Percentiles rank a stretch among this genome's conserved stretches.
These are phyloP conservation scores for Prunella strophiata DNA, from an alignment of 2,797 vertebrate genomes.

Conservation along the genomic window DNA sequence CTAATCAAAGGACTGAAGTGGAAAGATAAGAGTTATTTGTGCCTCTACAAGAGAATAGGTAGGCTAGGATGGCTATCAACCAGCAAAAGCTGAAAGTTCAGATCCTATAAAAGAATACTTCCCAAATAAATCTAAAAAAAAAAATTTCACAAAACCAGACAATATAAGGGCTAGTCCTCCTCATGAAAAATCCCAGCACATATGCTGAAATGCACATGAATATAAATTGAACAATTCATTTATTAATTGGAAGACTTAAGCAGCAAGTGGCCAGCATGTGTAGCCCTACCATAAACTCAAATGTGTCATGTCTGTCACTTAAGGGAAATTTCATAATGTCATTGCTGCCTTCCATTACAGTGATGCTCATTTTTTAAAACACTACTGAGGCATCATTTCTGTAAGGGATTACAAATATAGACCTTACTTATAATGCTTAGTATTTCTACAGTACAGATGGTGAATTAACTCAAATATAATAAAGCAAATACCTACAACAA, in stretches of 20 bases:
- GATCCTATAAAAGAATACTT: not conserved
- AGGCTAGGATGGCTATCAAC: not conserved
- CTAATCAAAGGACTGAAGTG: not conserved
- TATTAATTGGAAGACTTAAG: not conserved
- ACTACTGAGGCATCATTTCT: not conserved
- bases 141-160: not conserved
- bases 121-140: not conserved
- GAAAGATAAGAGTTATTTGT: not conserved
- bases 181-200: not conserved
- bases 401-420: not conserved
- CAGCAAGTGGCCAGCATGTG: fast-evolving
- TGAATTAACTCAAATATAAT: not conserved
- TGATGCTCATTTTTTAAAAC: not conserved
- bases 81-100: not conserved
- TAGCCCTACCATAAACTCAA: not conserved
- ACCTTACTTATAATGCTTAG: not conserved
- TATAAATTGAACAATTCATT: not conserved
- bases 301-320: not conserved
- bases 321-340: not conserved
- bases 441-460: not conserved
- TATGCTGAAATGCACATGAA: not conserved
- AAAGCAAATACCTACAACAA: not conserved
- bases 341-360: not conserved
- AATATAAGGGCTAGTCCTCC: not conserved
- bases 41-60: not conserved